Evolutionary conservation across 2,113 vertebrate species (phyloP).

Genomic region (Onychostoma macrolepis): DNA sequence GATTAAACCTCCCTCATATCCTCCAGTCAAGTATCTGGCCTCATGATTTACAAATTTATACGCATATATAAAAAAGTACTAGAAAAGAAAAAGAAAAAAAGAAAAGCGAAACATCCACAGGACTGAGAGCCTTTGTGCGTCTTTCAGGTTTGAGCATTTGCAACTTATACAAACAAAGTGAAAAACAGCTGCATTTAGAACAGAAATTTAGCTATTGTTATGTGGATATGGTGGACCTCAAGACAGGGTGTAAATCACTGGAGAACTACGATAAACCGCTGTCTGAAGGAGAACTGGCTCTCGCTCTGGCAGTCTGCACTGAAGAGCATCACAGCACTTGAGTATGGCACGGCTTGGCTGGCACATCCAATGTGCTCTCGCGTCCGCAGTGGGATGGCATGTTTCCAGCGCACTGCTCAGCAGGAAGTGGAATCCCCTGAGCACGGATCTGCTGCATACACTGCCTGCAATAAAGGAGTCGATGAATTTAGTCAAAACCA

Average conservation of each 20-base stretch:
- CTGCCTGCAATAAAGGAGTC: slow-evolving; percentile 75
- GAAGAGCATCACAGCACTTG: slow-evolving; percentile 75
- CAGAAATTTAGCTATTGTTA: not conserved
- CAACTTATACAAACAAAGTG: slow-evolving; percentile 8
- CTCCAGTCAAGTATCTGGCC: slow-evolving; percentile 61
- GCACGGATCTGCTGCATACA: slow-evolving; percentile 85
- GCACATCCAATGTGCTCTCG: slow-evolving; percentile 85
- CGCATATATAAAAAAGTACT: slow-evolving; percentile 4
- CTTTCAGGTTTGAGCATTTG: slow-evolving; percentile 7
- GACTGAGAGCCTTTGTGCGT: slow-evolving; percentile 29
- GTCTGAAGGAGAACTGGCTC: slow-evolving; percentile 6
- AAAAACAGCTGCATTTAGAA: slow-evolving; percentile 26
- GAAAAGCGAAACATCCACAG: not conserved
- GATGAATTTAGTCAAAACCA: not conserved
- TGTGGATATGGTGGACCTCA: not conserved
- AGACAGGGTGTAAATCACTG: not conserved
- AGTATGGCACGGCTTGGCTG: slow-evolving; percentile 80
- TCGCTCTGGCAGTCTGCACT: not conserved
- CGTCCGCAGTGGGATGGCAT: slow-evolving; percentile 84
- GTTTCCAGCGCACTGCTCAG: slow-evolving; percentile 72
- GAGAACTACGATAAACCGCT: not conserved
- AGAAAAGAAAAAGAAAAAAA: not conserved
- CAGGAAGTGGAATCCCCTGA: slow-evolving; percentile 72
- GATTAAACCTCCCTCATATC: slow-evolving; percentile 50
- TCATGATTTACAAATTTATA: slow-evolving; percentile 20